Evolutionary conservation across 1,140 invertebrate species (phyloP).

Genomic region (Dendroctonus ponderosae): DNA sequence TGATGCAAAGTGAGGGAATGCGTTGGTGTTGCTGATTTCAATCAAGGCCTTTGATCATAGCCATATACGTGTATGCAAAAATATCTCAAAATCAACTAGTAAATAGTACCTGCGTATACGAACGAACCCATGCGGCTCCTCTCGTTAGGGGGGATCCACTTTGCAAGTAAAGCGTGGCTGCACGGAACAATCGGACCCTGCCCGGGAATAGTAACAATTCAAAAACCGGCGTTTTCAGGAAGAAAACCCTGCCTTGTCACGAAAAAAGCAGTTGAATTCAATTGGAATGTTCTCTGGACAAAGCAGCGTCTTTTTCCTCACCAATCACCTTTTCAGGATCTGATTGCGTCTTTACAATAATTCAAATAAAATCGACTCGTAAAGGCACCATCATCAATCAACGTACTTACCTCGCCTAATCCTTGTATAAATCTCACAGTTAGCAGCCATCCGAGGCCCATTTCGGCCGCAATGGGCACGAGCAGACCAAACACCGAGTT

Average conservation of each 20-base stretch:
- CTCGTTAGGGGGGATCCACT: slow-evolving; percentile 87
- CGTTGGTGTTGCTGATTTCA: too few species aligned
- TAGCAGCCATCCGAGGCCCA: slow-evolving; percentile 58
- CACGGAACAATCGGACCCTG: slow-evolving; percentile 84
- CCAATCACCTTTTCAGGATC: slow-evolving; percentile 1
- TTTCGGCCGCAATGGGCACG: slow-evolving; percentile 69
- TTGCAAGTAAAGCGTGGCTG: slow-evolving; percentile 79
- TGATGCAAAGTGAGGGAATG: too few species aligned
- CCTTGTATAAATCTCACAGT: slow-evolving; percentile 76
- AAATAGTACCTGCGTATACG: slow-evolving; percentile 74
- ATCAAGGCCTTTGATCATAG: too few species aligned
- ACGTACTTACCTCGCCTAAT: slow-evolving; percentile 77
- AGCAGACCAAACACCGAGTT: slow-evolving; percentile 82
- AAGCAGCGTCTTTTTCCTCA: slow-evolving; percentile 13
- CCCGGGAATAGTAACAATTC: slow-evolving; percentile 48
- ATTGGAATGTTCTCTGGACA: slow-evolving; percentile 1
- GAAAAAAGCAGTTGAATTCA: not conserved
- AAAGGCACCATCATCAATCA: slow-evolving; percentile 44
- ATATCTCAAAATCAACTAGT: slow-evolving; percentile 23
- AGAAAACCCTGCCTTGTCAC: slow-evolving; percentile 5
- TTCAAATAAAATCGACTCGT: not conserved
- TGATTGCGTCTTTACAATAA: slow-evolving; percentile 4
- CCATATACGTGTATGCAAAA: not conserved
- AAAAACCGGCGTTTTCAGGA: slow-evolving; percentile 36
- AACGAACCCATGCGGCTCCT: slow-evolving; percentile 84